Percentiles rank a stretch among this genome's conserved stretches.
Conservation (phyloP, 2,113 vertebrate species). For the Callocephalon fimbriatum region DNA sequence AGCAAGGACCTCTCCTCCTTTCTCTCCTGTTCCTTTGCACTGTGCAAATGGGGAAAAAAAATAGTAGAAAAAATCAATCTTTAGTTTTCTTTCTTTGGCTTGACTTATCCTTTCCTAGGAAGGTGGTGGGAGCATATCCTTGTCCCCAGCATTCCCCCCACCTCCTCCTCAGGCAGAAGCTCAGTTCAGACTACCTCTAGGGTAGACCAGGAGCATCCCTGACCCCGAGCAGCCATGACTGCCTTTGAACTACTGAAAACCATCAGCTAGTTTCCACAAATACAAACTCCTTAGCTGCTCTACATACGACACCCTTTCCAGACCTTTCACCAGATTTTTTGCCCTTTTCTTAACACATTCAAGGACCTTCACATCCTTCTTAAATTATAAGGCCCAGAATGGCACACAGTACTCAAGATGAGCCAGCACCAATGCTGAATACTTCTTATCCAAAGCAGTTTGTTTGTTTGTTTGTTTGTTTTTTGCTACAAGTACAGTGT, state of each 20-base stretch:
- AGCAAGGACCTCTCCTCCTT: not conserved
- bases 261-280: not conserved
- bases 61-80: not conserved
- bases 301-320: not conserved
- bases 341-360: not conserved
- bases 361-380: not conserved
- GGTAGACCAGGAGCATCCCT: not conserved
- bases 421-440: fast-evolving
- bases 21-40: not conserved
- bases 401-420: too few relatives aligned
- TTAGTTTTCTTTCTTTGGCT: not conserved
- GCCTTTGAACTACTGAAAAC: not conserved
- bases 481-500: not conserved
- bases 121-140: not conserved
- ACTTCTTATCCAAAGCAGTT: not conserved
- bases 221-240: fast-evolving
- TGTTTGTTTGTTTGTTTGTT: not conserved
- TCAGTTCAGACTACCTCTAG: not conserved
- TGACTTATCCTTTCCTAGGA: not conserved
- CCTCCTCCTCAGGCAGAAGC: not conserved
- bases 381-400: not conserved
- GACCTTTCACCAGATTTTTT: not conserved
- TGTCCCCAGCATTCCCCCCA: fast-evolving
- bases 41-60: not conserved
- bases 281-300: not conserved